Percentiles rank a stretch among this genome's conserved stretches.
Conservation (phyloP, 1,140 invertebrate species). For the Halictus rubicundus region DNA sequence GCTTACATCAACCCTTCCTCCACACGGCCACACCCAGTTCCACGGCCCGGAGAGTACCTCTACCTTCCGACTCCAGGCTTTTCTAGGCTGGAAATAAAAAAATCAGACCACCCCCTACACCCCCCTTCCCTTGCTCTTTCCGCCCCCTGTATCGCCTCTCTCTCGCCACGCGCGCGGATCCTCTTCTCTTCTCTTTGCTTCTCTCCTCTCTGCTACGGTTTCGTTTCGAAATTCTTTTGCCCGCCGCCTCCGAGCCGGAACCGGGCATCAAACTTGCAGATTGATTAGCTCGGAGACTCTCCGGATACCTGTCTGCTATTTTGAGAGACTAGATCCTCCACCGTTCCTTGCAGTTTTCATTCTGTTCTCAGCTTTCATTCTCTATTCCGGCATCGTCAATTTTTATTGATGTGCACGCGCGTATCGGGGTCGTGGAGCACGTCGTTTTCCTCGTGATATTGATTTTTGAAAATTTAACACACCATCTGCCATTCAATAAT, state of each 20-base stretch:
- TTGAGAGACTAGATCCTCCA: no score
- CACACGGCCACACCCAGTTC: slow-evolving; percentile 66
- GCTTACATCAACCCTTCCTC: slow-evolving; percentile 68
- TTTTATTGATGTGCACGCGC: no score
- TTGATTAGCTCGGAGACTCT: slow-evolving; percentile 29
- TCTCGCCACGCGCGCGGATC: not conserved
- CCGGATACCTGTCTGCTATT: no score
- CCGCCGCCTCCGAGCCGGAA: not conserved
- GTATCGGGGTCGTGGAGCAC: no score
- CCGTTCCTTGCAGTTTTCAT: no score
- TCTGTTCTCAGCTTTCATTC: no score
- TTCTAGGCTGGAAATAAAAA: slow-evolving; percentile 56
- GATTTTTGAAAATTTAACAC: no score
- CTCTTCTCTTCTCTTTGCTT: not conserved
- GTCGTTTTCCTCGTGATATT: no score
- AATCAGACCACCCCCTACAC: slow-evolving; percentile 17
- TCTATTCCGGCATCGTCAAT: no score
- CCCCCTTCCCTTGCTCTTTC: not conserved
- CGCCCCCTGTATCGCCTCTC: no score
- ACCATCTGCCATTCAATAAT: no score
- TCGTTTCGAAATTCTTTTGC: slow-evolving; percentile 30
- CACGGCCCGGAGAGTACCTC: slow-evolving; percentile 52
- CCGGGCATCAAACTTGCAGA: slow-evolving; percentile 13
- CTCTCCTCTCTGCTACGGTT: not conserved
- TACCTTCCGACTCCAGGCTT: slow-evolving; percentile 58